Base-by-base conservation (phyloP, 1,140 invertebrate genomes). In the Drosophila grimshawi region DNA sequence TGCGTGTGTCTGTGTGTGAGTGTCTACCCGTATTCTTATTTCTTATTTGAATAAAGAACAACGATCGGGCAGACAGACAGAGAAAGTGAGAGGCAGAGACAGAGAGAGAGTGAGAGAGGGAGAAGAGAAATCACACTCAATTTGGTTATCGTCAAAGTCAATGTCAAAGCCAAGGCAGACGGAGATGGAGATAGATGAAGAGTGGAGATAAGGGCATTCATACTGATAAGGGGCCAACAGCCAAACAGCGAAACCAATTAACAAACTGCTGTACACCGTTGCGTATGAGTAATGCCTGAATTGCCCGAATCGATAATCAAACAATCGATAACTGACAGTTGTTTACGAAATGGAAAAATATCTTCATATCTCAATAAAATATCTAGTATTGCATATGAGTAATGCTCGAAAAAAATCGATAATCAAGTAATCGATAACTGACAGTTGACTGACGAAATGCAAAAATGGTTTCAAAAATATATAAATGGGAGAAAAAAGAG, bases 61-160 rank as follows among this genome's bases (percentile, higher is more conserved):
- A 33, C 30, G 39, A 53, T 41, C 43, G 32, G 41, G 7, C 4
- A 19, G 19, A 19, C 19, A 19, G 19, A 19, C 19, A 1, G 19
- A 19, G 19, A 19, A 19, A 19, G 19, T 19, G 19, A 30, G 71
- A 46, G 65, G 7, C 6, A 33, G n/a, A 37, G 29, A 56, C n/a
- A 29, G 30, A 49, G 51, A 32, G 32, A 3, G 62, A 27, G 35
- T 48, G 49, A 59, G 53, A 49, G 39, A 3, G 4, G 39, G 53
- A n/a, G 8, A 81, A 57, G 63, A 61, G 56, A 55, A 73, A 53
- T 57, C 46, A 71, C 56, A 48, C 27, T 57, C n/a, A 66, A 46
- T 53, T 73, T 73, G 68, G 51, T 72, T 83, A 82, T 82, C 83
- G 80, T 86, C 82, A 86, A 86, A 86, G 82, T 86, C 82, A 86